phyloP scores from a whole-genome alignment of 2,797 vertebrate species.

The Eremophila alpestris region DNA sequence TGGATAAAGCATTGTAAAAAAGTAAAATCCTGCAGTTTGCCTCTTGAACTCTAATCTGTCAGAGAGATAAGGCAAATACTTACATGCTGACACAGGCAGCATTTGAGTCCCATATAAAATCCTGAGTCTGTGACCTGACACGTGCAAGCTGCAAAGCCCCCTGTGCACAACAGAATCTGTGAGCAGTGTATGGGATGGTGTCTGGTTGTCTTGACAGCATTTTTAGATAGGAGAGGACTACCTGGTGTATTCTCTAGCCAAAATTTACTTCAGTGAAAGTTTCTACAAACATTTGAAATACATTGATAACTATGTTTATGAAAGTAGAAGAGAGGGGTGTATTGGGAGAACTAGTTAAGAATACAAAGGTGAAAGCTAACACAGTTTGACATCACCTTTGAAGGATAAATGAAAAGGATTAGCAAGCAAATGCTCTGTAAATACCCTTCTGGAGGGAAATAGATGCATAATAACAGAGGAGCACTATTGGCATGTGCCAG shows the following conservation, averaged over 20 bases:
- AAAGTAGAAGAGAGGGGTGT: neutral
- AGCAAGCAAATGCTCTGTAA: neutral
- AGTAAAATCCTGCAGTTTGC: neutral
- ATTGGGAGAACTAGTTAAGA: neutral
- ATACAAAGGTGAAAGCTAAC: neutral
- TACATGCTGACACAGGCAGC: neutral
- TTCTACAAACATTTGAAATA: neutral
- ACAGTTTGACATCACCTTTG: neutral
- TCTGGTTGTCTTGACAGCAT: neutral
- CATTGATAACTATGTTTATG: neutral
- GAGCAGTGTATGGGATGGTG: neutral
- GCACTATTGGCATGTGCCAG: neutral
- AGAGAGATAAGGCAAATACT: neutral
- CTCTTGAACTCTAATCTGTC: neutral
- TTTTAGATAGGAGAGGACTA: neutral
- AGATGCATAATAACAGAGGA: neutral
- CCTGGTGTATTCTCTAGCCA: neutral
- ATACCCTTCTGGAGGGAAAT: neutral
- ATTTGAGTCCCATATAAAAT: neutral
- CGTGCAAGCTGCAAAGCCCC: rapidly evolving
- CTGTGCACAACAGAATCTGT: neutral
- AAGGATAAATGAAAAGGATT: neutral
- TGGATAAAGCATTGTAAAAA: neutral
- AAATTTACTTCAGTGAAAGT: neutral
- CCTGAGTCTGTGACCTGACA: neutral